Percentiles rank a stretch among this genome's conserved stretches.
These are phyloP conservation scores for Xiphorhynchus erythropygius DNA, from an alignment of 2,797 vertebrate genomes.

Conservation along the genomic window DNA sequence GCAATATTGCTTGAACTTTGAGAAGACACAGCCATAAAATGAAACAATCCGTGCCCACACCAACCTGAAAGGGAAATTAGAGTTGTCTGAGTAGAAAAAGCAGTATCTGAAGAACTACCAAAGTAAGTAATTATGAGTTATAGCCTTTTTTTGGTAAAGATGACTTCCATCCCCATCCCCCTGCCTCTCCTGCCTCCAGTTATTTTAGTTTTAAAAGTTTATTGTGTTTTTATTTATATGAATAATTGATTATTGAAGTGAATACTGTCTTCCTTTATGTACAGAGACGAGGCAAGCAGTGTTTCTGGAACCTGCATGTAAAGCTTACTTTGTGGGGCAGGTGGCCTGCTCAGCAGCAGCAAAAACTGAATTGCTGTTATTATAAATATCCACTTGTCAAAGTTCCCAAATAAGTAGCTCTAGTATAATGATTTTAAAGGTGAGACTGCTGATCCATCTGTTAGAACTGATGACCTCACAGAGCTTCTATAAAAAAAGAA, in stretches of 20 bases:
- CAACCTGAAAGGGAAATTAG: background rate
- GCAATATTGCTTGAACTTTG: background rate
- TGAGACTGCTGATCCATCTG: background rate
- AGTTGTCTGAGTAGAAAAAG: background rate
- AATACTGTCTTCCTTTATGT: background rate
- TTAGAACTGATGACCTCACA: background rate
- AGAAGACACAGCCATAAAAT: background rate
- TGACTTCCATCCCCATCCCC: background rate
- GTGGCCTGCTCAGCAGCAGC: background rate
- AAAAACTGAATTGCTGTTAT: background rate
- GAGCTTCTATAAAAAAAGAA: background rate
- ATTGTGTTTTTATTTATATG: background rate
- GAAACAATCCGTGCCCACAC: background rate
- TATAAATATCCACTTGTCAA: background rate
- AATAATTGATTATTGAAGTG: background rate
- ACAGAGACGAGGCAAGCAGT: background rate
- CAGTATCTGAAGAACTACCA: background rate
- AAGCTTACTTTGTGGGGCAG: background rate
- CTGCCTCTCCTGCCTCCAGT: rapidly evolving
- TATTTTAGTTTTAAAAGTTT: background rate
- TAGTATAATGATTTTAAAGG: background rate
- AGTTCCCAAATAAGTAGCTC: background rate
- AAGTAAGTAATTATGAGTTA: background rate
- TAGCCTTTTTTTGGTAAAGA: background rate
- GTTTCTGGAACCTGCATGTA: background rate